Percentiles rank a stretch among this genome's conserved stretches.
These are phyloP conservation scores for Motacilla alba DNA, from an alignment of 2,113 vertebrate species.

Conservation along the genomic window DNA sequence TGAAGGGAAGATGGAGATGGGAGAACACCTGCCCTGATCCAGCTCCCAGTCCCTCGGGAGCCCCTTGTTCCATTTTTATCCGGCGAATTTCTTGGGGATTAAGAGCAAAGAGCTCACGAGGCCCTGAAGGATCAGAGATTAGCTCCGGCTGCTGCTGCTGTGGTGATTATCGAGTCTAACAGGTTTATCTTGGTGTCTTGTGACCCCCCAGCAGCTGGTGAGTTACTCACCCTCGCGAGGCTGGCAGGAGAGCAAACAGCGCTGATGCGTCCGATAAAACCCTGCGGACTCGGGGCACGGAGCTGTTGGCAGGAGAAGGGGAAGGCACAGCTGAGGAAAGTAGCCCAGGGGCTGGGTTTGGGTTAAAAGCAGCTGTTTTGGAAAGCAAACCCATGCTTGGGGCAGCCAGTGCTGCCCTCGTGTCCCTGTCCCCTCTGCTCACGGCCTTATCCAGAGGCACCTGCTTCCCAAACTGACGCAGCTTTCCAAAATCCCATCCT, in stretches of 20 bases:
- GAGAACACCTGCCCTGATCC: neutral
- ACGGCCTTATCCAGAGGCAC: fast-evolving
- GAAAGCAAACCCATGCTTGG: fast-evolving
- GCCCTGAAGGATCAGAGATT: neutral
- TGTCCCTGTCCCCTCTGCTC: fast-evolving
- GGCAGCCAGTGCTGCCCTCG: fast-evolving
- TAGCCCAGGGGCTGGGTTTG: neutral
- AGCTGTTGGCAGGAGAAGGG: neutral
- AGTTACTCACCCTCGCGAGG: neutral
- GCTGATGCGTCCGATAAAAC: neutral
- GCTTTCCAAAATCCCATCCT: neutral
- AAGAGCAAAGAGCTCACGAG: neutral
- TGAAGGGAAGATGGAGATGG: neutral
- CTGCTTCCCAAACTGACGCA: neutral
- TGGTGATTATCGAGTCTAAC: neutral
- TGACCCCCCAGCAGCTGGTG: slow-evolving; percentile 6
- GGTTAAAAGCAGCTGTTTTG: neutral
- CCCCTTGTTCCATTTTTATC: fast-evolving
- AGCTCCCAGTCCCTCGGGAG: neutral
- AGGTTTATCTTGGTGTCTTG: neutral
- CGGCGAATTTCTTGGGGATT: neutral
- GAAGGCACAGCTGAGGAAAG: neutral
- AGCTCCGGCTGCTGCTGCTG: neutral
- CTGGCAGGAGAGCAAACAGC: neutral
- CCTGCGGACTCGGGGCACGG: fast-evolving